Evolutionary conservation across 2,797 vertebrate species (phyloP).

Genomic region (Antennarius maculatus): DNA sequence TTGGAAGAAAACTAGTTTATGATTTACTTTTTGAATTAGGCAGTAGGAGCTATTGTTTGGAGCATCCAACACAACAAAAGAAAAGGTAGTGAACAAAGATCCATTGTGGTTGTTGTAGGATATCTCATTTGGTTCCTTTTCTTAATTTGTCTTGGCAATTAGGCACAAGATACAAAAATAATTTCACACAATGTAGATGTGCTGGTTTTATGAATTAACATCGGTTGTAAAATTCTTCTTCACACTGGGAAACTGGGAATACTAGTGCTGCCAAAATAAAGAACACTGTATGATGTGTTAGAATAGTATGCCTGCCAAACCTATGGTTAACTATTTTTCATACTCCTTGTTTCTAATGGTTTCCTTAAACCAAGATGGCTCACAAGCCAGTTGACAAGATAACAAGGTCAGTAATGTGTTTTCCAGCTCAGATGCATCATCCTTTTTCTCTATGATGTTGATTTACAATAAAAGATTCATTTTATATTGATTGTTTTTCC

Average conservation of each 20-base stretch:
- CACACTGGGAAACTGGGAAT: neutral
- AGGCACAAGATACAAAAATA: neutral
- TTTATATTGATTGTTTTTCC: neutral
- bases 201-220: neutral
- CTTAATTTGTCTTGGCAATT: neutral
- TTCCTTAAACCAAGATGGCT: conserved; percentile 31
- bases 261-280: conserved; percentile 7
- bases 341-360: conserved; percentile 3
- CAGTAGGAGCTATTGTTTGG: neutral
- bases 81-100: too few relatives aligned
- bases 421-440: conserved; percentile 10
- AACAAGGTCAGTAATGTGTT: conserved; percentile 36
- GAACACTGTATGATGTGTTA: conserved; percentile 5
- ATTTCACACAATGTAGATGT: neutral
- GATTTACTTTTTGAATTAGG: neutral
- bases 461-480: neutral
- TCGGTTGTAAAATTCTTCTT: neutral
- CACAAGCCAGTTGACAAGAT: conserved; percentile 41
- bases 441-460: neutral
- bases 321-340: conserved; percentile 31
- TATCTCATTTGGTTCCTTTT: neutral
- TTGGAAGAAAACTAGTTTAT: neutral
- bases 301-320: conserved; percentile 14
- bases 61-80: neutral
- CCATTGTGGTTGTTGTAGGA: neutral